These are phyloP conservation scores for Brachionus rubens DNA, from an alignment of 1,140 invertebrate species.

Conservation along the genomic window DNA sequence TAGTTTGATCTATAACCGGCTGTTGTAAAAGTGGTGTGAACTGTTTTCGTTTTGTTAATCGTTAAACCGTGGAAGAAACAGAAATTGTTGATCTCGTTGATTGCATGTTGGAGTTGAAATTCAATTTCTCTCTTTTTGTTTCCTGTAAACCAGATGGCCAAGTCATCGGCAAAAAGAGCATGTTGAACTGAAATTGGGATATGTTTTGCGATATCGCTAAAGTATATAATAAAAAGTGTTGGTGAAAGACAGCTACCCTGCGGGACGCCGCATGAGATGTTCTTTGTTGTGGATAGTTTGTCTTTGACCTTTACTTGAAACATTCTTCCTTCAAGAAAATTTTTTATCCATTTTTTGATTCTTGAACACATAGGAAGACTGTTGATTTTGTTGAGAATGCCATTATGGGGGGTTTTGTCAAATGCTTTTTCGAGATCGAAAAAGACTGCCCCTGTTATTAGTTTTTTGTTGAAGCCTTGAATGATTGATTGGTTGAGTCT, in stretches of 20 bases:
- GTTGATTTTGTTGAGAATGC: constrained; percentile 54
- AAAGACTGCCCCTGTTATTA: not conserved
- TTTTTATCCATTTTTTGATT: constrained; percentile 13
- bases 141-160: not conserved
- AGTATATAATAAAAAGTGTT: constrained; percentile 13
- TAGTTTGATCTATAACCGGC: not conserved
- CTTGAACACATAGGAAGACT: not conserved
- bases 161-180: not conserved
- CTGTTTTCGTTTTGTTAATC: not conserved
- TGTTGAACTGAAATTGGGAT: not conserved
- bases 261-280: constrained; percentile 16
- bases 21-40: not conserved
- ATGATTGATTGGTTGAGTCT: constrained; percentile 54
- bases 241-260: constrained; percentile 32
- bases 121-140: not conserved
- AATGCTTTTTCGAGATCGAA: constrained; percentile 50
- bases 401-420: constrained; percentile 56
- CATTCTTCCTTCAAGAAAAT: not conserved
- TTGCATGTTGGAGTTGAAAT: not conserved
- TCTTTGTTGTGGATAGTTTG: not conserved
- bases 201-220: not conserved
- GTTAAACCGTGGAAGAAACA: not conserved
- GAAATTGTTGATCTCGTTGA: not conserved
- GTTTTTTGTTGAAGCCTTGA: constrained; percentile 7
- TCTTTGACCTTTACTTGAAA: not conserved